Percentiles rank a stretch among this genome's conserved stretches.
phyloP scores from a whole-genome alignment of 2,888 invertebrate genomes.

The Synergus umbraculus region DNA sequence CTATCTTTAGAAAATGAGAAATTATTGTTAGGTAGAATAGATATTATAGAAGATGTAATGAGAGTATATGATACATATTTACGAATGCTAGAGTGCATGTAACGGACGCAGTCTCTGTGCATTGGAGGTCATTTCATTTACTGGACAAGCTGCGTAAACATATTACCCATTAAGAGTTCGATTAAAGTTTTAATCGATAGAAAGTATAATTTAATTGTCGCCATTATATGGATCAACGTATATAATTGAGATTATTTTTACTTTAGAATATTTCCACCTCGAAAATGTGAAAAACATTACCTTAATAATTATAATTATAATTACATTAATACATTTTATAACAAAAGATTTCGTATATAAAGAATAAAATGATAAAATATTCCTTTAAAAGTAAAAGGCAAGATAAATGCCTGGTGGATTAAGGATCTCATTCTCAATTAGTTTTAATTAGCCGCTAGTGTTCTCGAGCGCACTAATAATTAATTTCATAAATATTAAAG shows the following conservation, averaged over 20 bases:
- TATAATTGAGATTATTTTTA: too few species aligned
- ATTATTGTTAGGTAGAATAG: background rate
- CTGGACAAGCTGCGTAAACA: conserved; percentile 10
- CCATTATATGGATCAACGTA: background rate
- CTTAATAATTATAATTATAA: too few species aligned
- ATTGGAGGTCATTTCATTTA: conserved; percentile 16
- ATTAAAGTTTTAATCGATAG: background rate
- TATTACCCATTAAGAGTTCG: background rate
- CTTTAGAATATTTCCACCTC: too few species aligned
- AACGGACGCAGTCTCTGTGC: background rate
- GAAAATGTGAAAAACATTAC: too few species aligned
- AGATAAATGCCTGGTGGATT: background rate
- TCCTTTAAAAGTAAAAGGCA: too few species aligned
- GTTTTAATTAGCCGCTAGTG: background rate
- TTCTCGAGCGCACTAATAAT: background rate
- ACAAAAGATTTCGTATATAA: too few species aligned
- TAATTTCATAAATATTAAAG: background rate
- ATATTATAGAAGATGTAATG: background rate
- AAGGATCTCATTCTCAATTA: background rate
- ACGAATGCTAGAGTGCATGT: background rate
- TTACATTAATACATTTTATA: too few species aligned
- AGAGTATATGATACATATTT: background rate
- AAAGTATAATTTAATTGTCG: background rate
- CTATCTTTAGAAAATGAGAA: background rate
- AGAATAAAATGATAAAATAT: too few species aligned